These are phyloP conservation scores for Emydura subglobosa DNA, from an alignment of 2,113 vertebrate species.

Conservation along the genomic window DNA sequence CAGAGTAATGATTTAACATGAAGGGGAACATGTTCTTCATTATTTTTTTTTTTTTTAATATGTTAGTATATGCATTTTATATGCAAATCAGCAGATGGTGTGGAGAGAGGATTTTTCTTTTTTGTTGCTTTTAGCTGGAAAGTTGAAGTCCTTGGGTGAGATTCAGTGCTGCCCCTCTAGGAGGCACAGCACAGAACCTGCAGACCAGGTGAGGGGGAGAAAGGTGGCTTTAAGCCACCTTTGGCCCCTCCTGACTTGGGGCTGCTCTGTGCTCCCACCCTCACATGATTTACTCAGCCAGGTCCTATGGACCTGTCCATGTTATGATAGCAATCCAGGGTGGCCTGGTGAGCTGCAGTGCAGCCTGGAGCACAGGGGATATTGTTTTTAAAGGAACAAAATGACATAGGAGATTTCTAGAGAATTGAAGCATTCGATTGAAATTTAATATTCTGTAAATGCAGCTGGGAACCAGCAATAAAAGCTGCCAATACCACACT, in stretches of 20 bases:
- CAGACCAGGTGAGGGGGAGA: neutral
- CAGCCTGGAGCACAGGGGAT: neutral
- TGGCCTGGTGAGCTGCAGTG: neutral
- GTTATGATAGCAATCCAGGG: neutral
- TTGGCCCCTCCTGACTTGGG: neutral
- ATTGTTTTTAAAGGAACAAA: neutral
- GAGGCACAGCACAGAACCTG: neutral
- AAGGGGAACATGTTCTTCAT: neutral
- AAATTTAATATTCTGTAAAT: neutral
- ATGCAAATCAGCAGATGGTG: neutral
- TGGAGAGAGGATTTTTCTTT: neutral
- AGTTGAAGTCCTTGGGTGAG: neutral
- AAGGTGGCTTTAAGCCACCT: neutral
- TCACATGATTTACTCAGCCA: too few relatives aligned
- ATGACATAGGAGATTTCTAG: neutral
- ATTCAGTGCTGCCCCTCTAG: neutral
- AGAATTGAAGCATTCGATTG: neutral
- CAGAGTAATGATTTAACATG: neutral
- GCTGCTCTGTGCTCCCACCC: neutral
- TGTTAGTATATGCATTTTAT: neutral
- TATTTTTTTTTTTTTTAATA: neutral
- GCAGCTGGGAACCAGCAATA: neutral
- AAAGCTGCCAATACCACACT: neutral
- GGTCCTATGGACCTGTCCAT: neutral
- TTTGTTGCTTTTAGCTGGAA: neutral